Conservation (phyloP, 2,888 invertebrate genomes). For the Agrochola lota region DNA sequence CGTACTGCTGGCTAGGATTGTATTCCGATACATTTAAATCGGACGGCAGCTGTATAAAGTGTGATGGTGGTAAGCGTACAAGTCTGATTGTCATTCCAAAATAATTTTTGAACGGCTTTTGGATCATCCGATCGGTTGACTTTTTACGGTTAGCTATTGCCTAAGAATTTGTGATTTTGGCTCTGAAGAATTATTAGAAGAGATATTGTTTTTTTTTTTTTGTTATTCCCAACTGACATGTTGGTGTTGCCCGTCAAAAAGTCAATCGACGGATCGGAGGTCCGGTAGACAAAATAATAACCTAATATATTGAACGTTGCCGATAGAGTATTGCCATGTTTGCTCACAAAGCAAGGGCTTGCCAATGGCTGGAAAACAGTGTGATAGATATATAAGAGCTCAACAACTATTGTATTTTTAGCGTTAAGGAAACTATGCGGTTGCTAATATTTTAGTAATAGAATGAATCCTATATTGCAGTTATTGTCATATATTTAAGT, state of each 20-base stretch:
- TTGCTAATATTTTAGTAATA: conserved; percentile 81
- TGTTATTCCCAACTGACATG: conserved; percentile 42
- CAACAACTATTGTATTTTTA: conserved; percentile 80
- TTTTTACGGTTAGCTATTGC: conserved; percentile 44
- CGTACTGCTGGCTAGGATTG: neutral
- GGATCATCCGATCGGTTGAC: conserved; percentile 53
- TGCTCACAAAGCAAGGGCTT: conserved; percentile 82
- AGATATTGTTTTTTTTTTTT: conserved; percentile 31
- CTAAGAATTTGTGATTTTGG: conserved; percentile 59
- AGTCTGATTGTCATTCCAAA: conserved; percentile 87
- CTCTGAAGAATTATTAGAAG: conserved; percentile 39
- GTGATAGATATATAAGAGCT: conserved; percentile 86
- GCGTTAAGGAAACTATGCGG: conserved; percentile 77
- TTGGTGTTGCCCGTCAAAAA: conserved; percentile 43
- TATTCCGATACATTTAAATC: conserved; percentile 9
- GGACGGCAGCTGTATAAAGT: conserved; percentile 44
- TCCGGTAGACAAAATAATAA: conserved; percentile 58
- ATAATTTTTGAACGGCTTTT: conserved; percentile 65
- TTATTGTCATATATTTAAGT: conserved; percentile 74
- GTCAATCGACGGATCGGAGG: conserved; percentile 59
- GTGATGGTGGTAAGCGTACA: conserved; percentile 72
- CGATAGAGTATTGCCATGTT: conserved; percentile 84
- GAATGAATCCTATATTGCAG: conserved; percentile 78
- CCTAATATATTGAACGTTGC: conserved; percentile 70
- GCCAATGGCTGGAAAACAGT: conserved; percentile 82